Base-by-base conservation (phyloP, 2,113 vertebrate species). In the Vulpes vulpes region DNA sequence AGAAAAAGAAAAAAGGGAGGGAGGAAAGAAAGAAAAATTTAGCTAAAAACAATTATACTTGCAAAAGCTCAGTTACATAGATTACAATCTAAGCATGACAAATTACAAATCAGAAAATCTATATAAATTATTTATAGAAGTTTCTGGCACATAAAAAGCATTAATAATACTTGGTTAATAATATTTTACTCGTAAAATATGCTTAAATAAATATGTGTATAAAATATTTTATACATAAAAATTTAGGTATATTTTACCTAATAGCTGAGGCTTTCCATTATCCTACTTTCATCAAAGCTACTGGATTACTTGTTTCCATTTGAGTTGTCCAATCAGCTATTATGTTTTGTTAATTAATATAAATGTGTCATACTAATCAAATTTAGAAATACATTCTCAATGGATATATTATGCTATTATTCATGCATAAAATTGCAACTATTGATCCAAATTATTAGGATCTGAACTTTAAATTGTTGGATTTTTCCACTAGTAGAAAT, bases 401-500 rank as follows among this genome's bases (percentile, higher is more conserved):
- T 71, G 10, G 3, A 76, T 51, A 49, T 51, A 53, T 59, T 43
- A 51, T 76, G 5, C 23, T 87, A 49, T 55, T 6, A 1, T 80
- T 85, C 15, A 32, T n/a, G 57, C 2, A 23, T 71, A 78, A 51
- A 97, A 76, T 64, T 88, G 12, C 32, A 79, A 93, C 16, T 86
- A 92, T 55, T 92, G 30, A 73, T 10, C 15, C 10, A 82, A 82
- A 16, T 35, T 57, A 71, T 67, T 83, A 84, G 8, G 17, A 57
- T 16, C 8, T 96, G 5, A 55, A 53, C 8, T 6, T 62, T 94
- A 74, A 88, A 43, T 79, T 84, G 30, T 88, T 82, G 65, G 38
- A 93, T 74, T 95, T 90, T 96, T 95, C 60, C 14, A 64, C 38
- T 78, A 69, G 8, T 59, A 27, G 3, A 20, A 84, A 96, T 91